Evolutionary conservation across 1,140 invertebrate genomes (phyloP).

Genomic region (Ptiloglossa arizonensis): DNA sequence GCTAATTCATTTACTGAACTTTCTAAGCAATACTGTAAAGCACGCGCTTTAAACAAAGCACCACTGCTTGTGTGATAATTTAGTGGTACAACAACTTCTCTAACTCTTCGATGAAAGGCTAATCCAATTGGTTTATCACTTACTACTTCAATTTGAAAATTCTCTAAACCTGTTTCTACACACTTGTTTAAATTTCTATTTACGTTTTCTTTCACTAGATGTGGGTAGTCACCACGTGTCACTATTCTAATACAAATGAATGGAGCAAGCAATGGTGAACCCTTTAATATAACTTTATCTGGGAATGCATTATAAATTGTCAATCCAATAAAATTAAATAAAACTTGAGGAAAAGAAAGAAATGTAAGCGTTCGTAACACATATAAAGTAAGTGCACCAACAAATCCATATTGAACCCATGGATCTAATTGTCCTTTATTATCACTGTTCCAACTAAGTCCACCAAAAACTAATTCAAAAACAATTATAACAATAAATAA

Average conservation of each 20-base stretch:
- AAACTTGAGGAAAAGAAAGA: constrained; percentile 93
- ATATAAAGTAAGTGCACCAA: constrained; percentile 88
- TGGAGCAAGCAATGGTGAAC: constrained; percentile 94
- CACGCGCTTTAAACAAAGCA: constrained; percentile 96
- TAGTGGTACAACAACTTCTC: constrained; percentile 93
- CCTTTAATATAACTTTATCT: constrained; percentile 94
- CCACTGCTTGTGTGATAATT: constrained; percentile 94
- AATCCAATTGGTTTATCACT: constrained; percentile 94
- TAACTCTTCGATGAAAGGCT: constrained; percentile 86
- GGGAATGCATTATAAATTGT: constrained; percentile 97
- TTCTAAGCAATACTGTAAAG: constrained; percentile 97
- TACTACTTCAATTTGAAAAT: constrained; percentile 98
- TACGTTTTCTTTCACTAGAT: constrained; percentile 95
- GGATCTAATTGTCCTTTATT: constrained; percentile 87
- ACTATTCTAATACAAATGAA: constrained; percentile 98
- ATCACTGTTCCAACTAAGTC: constrained; percentile 86
- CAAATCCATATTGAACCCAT: constrained; percentile 89
- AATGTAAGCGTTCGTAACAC: constrained; percentile 91
- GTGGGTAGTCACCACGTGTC: constrained; percentile 96
- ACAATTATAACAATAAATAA: constrained; percentile 88
- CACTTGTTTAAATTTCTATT: constrained; percentile 94
- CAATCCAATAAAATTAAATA: constrained; percentile 96
- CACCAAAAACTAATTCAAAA: constrained; percentile 91
- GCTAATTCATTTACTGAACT: constrained; percentile 93
- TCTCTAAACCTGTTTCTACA: constrained; percentile 94